Evolutionary conservation across 1,140 invertebrate species (phyloP), one percentile per base, ranked within the genome.

Genomic region (Mya arenaria): DNA sequence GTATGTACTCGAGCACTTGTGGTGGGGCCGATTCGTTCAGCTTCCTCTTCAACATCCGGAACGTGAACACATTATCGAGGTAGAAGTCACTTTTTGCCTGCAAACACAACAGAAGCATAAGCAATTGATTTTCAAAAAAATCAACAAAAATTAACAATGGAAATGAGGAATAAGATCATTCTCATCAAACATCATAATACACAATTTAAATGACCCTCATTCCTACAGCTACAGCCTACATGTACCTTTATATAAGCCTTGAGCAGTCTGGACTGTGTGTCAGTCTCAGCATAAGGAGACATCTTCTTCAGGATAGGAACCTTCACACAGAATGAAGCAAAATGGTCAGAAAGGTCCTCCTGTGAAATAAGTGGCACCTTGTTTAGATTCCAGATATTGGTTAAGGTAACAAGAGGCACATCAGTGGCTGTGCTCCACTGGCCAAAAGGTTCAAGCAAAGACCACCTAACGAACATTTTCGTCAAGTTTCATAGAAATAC

Each of bases 71-170:
- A 48, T 88, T 86, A 19, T 90, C 85, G 34, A 88, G 30, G 71
- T 91, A 91, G 60, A 86, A 91, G 19, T 91, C 89, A 86, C 88
- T 89, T 60, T 89, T 89, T 65, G 84, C 85, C 89, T 90, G 68
- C 30, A 66, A 83, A 28, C 28, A 36, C 17, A 77, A 39, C n/a
- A 60, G 4, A 23, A 13, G 0, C 25, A 63, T 63, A n/a, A 62
- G 25, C 25, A 17, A 62, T n/a, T 19, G 25, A n/a, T n/a, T 62
- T 62, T 62, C 0, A 62, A 10, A 10, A 10, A 44, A 19, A 19
- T 4, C 10, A 62, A n/a, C n/a, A 23, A 62, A 23, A 30, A 17
- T 62, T 13, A 5, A 17, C 4, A 30, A 17, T 6, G 30, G 28
- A 23, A 17, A 62, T 25, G 23, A 30, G 19, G 1, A 30, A 62